phyloP scores from a whole-genome alignment of 2,888 invertebrate genomes.

The Frankliniella intonsa region DNA sequence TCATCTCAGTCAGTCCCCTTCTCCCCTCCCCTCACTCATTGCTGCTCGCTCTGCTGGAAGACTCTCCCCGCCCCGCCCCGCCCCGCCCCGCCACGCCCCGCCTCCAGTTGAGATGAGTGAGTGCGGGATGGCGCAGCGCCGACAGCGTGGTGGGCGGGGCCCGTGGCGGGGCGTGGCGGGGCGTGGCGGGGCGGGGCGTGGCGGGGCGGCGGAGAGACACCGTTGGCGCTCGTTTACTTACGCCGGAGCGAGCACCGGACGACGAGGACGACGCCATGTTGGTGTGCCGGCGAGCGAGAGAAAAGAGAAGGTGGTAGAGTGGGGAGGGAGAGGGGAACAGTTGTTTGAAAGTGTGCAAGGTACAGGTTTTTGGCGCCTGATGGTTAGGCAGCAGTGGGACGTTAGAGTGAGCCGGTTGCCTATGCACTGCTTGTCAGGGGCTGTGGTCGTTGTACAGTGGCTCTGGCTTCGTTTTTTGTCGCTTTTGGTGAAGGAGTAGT shows the following conservation, averaged over 20 bases:
- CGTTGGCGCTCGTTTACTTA: neutral
- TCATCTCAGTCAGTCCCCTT: neutral
- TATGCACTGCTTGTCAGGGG: too few relatives aligned
- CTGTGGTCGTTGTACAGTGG: too few relatives aligned
- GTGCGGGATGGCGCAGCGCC: conserved; percentile 11
- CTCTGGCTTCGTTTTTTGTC: too few relatives aligned
- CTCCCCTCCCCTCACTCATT: neutral
- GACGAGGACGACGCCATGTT: neutral
- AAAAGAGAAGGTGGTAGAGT: neutral
- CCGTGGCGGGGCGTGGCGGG: neutral
- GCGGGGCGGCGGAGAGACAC: neutral
- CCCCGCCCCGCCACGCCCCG: neutral
- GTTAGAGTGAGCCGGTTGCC: too few relatives aligned
- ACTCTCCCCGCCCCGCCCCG: neutral
- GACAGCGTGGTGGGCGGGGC: conserved; percentile 2
- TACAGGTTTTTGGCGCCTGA: too few relatives aligned
- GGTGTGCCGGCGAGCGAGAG: neutral
- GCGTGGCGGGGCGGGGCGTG: neutral
- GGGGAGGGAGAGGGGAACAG: too few relatives aligned
- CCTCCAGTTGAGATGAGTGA: neutral
- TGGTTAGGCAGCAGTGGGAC: too few relatives aligned
- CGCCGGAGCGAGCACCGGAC: neutral
- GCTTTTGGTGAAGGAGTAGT: too few relatives aligned
- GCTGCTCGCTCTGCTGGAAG: conserved; percentile 8
- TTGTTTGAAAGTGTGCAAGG: too few relatives aligned